Percentiles rank a stretch among this genome's conserved stretches.
phyloP scores from a whole-genome alignment of 2,888 invertebrate species.

The Corbicula japonica region DNA sequence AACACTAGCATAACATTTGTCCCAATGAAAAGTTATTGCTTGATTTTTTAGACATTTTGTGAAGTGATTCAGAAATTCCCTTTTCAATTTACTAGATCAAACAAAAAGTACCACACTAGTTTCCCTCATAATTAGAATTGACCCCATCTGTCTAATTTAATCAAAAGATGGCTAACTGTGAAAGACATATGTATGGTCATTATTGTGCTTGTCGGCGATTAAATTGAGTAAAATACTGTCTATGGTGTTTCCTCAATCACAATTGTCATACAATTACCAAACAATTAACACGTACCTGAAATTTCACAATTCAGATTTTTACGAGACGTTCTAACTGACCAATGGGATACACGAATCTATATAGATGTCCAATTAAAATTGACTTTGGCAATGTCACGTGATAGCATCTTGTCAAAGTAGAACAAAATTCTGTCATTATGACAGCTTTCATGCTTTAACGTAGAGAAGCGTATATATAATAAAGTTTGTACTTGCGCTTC shows the following conservation, averaged over 20 bases:
- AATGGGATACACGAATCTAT: slow-evolving; percentile 2
- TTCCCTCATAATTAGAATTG: no score
- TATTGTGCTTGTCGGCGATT: slow-evolving; percentile 5
- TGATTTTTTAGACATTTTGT: no score
- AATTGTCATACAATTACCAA: slow-evolving; percentile 8
- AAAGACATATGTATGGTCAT: slow-evolving; percentile 24
- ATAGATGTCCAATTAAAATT: slow-evolving; percentile 18
- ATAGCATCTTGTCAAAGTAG: slow-evolving; percentile 23
- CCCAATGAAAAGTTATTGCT: no score
- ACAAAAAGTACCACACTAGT: no score
- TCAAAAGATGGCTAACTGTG: slow-evolving; percentile 25
- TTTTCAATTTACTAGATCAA: no score
- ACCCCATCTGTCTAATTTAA: no score
- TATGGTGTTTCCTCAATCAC: slow-evolving; percentile 19
- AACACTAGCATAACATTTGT: no score
- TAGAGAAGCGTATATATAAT: slow-evolving; percentile 13
- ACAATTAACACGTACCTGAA: slow-evolving; percentile 2
- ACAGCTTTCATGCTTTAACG: slow-evolving; percentile 3
- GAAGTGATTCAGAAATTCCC: no score
- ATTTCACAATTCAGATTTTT: neutral
- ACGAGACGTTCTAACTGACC: slow-evolving; percentile 9
- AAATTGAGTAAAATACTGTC: slow-evolving; percentile 33
- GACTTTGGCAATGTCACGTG: neutral
- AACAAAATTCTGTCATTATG: slow-evolving; percentile 10
- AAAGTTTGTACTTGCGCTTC: neutral